Evolutionary conservation across 2,888 invertebrate species (phyloP).

Genomic region (Griposia aprilina): DNA sequence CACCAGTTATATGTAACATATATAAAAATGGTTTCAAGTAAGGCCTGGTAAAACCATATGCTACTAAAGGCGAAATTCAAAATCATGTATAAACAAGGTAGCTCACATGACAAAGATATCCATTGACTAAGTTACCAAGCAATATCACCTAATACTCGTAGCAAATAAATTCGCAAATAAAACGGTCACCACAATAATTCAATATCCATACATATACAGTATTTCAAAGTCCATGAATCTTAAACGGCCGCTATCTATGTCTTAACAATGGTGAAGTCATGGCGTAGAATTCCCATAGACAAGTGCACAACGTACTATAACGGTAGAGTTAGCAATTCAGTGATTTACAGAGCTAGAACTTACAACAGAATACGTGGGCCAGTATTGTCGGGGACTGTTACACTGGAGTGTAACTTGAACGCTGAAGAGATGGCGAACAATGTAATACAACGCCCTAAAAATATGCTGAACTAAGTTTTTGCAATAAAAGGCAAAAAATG

Average conservation of each 20-base stretch:
- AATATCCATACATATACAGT: slow-evolving; percentile 61
- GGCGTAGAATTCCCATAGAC: slow-evolving; percentile 84
- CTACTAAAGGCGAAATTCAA: neutral
- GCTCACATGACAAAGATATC: neutral
- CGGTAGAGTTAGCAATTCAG: slow-evolving; percentile 86
- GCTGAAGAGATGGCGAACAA: neutral
- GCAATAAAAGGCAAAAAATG: neutral
- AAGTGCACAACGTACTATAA: slow-evolving; percentile 84
- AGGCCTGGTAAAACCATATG: no score
- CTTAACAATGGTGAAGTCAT: slow-evolving; percentile 77
- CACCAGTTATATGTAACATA: no score
- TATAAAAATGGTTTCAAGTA: no score
- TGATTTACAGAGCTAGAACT: slow-evolving; percentile 85
- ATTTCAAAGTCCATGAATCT: slow-evolving; percentile 67
- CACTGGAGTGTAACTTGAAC: slow-evolving; percentile 66
- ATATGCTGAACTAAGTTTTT: neutral
- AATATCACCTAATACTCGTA: slow-evolving; percentile 32
- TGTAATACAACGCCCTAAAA: neutral
- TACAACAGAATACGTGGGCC: slow-evolving; percentile 83
- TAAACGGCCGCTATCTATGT: slow-evolving; percentile 71
- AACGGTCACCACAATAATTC: slow-evolving; percentile 54
- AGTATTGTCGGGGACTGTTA: slow-evolving; percentile 68
- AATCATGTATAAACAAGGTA: neutral
- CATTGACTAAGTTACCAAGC: slow-evolving; percentile 14
- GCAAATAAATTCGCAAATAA: slow-evolving; percentile 42